phyloP scores from a whole-genome alignment of 2,888 invertebrate species.

The Torymus aiolomorphi region DNA sequence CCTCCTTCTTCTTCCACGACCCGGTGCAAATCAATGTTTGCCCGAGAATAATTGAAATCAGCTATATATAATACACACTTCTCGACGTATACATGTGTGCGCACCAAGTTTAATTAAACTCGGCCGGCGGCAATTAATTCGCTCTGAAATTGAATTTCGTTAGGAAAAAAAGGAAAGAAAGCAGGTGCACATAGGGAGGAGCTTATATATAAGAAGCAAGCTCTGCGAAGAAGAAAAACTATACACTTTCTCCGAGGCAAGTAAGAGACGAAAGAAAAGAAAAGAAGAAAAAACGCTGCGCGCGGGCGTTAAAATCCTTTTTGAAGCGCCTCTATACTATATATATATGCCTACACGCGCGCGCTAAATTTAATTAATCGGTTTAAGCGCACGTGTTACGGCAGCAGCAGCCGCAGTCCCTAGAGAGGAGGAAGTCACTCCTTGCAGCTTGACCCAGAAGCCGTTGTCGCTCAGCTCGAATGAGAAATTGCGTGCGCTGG shows the following conservation, averaged over 20 bases:
- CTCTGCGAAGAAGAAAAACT: too few species aligned
- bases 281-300: not conserved
- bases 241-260: not conserved
- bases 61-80: not conserved
- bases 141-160: conserved; percentile 23
- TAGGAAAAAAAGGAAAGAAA: not conserved
- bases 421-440: too few species aligned
- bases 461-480: not conserved
- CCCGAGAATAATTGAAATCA: conserved; percentile 22
- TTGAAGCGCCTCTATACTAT: not conserved
- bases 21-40: not conserved
- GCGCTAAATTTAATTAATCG: conserved; percentile 13
- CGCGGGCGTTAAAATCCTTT: conserved; percentile 20
- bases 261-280: not conserved
- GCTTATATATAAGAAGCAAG: not conserved
- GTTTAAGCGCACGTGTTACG: too few species aligned
- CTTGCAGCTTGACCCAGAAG: conserved; percentile 24
- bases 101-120: conserved; percentile 40
- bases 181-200: not conserved
- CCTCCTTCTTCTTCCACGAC: too few species aligned
- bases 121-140: conserved; percentile 21
- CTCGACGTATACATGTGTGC: not conserved
- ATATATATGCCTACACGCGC: too few species aligned
- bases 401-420: too few species aligned
- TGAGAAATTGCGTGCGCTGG: conserved; percentile 35